Evolutionary conservation across 2,888 invertebrate genomes (phyloP), one percentile per base, ranked within the genome.

Genomic region (Synanthedon tipuliformis): DNA sequence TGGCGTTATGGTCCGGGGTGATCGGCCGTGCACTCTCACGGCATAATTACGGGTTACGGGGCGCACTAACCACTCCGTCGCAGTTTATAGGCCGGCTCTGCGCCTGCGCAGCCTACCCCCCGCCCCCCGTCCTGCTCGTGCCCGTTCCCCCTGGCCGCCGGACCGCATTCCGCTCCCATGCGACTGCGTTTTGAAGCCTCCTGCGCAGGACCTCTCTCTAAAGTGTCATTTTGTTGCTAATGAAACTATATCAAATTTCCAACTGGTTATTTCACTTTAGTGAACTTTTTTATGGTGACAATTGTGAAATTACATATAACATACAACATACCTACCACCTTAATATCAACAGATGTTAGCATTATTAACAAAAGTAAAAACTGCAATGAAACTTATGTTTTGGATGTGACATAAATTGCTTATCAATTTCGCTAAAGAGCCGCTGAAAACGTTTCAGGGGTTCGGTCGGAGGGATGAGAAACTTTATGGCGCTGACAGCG

Each of bases 141-240:
- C 53, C 53, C 50, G 41, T 48, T 45, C 54, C 59, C 61, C 60
- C 61, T 63, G 69, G 73, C 68, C 67, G 78, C 75, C 74, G 80
- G 78, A 86, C 86, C 82, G 81, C 86, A 87, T 87, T 87, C 86
- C 86, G 76, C 86, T 87, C 86, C 86, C 86, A 87, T 82, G 82
- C 84, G 83, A 81, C 84, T 76, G 77, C 76, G 70, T 76, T 75
- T 78, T 74, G 74, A 70, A 72, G 73, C 74, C 73, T 77, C 75
- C 69, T 40, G 40, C 45, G 45, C 78, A 75, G 80, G 77, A 78
- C 72, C 75, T 77, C 75, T 81, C 78, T 81, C 78, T 45, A 73
- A 85, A 85, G 82, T 78, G 75, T 80, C 76, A 74, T 77, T 77
- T 78, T 80, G 45, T 45, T 45, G 45, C 45, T 11, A 15, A 15